Evolutionary conservation across 2,888 invertebrate genomes (phyloP), one percentile per base, ranked within the genome.

Genomic region (Apoda limacodes): DNA sequence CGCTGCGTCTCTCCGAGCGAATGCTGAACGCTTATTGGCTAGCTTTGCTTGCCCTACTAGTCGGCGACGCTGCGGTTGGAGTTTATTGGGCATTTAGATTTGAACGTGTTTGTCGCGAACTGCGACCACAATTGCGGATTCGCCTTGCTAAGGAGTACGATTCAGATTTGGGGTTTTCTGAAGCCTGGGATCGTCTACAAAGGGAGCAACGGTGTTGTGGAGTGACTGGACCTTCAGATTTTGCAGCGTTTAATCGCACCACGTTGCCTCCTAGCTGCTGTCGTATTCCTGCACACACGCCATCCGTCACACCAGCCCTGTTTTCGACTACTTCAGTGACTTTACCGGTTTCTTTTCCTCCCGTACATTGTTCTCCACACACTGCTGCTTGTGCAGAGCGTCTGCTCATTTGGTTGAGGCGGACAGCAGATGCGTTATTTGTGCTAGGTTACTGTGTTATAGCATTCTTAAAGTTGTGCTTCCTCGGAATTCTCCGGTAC

Each of bases 391-490:
- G 93, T 72, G 88, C 88, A 42, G 88, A 88, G 45, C 81, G 85
- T 39, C 76, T 93, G 38, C 78, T 88, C 34, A 78, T 84, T 43
- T 93, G 93, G 88, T 80, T 93, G 28, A 82, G 88, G 46, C 84
- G 88, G 58, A 90, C 90, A 24, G 92, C 92, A 28, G 92, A 93
- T 60, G 82, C 91, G 37, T 83, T 93, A 34, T 92, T 90, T 59
- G 87, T 91, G 35, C 69, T 92, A 49, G 93, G 93, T 35, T 93
- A 92, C 68, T 93, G 93, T 76, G 92, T 93, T 42, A 89, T 93
- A 52, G 90, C 93, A 52, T 93, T 93, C 80, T 83, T 93, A 50
- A 93, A 93, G 75, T 82, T 93, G 69, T 92, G 92, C 83, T 93
- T 93, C 83, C 86, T 93, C 43, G 92, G 91, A 39, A 92, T 93